Evolutionary conservation across 2,888 invertebrate species (phyloP), one percentile per base, ranked within the genome.

Genomic region (Cosmia pyralina): DNA sequence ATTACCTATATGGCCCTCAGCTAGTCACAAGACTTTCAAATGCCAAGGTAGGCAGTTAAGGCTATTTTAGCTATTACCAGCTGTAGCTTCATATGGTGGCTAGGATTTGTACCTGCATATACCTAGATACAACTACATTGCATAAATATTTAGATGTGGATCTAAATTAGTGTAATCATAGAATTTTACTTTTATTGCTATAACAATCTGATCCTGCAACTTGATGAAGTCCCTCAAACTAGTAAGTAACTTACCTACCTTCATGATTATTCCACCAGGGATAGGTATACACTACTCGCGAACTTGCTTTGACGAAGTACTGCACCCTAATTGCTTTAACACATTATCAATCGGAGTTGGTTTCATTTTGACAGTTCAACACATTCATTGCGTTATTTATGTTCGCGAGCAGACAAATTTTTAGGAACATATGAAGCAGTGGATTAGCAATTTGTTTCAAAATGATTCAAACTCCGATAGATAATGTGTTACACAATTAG

Each of bases 11-110:
- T 38, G 55, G 44, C 60, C 44, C n/a, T 57, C 73, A 65, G n/a
- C n/a, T n/a, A n/a, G 19, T 44, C 17, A 19, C 67, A 62, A 50
- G 64, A 66, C 15, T 77, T 77, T 77, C 38, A 80, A 80, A 82
- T 80, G 68, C 73, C 81, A 82, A 77, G 68, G 78, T 69, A 77
- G 55, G 67, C 38, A n/a, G 22, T 57, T 13, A 44, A 64, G 38
- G 55, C 46, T 71, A 67, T 75, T 52, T 44, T 17, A 64, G 53
- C 34, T 53, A 55, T 53, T 53, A 22, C 0, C 22, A 48, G 28
- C 22, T 59, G 28, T 48, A 55, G 17, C 28, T 55, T 28, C 13
- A 62, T 28, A 48, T 34, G 6, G 59, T n/a, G 11, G n/a, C n/a
- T 48, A 48, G 17, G 48, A 48, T 48, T 48, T 48, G 17, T 38